These are phyloP conservation scores for Drosophila antonietae DNA, from an alignment of 2,888 invertebrate genomes.

Conservation along the genomic window DNA sequence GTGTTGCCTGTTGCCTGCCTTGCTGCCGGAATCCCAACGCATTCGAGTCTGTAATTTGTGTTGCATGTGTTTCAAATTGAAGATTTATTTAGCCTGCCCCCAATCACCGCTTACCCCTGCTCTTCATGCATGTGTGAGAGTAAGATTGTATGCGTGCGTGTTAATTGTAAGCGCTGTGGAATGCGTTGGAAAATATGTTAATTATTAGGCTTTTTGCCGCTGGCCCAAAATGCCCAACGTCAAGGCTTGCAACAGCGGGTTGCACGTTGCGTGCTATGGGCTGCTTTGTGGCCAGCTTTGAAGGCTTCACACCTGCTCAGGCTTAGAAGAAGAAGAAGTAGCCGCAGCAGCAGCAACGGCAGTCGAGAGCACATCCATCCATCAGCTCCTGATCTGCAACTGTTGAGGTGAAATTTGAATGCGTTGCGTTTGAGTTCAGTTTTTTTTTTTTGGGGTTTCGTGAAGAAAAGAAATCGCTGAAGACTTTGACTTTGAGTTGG, in stretches of 20 bases:
- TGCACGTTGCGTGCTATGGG: slow-evolving; percentile 24
- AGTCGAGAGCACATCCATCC: slow-evolving; percentile 30
- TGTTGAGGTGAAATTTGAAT: slow-evolving; percentile 65
- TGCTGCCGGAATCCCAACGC: slow-evolving; percentile 58
- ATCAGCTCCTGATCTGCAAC: slow-evolving; percentile 48
- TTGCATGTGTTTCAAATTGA: slow-evolving; percentile 81
- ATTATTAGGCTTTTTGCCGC: slow-evolving; percentile 74
- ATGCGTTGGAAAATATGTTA: slow-evolving; percentile 81
- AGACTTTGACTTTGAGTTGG: slow-evolving; percentile 37
- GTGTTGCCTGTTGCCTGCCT: slow-evolving; percentile 42
- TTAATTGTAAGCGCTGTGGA: slow-evolving; percentile 81
- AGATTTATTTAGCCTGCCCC: slow-evolving; percentile 69
- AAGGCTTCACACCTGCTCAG: slow-evolving; percentile 41
- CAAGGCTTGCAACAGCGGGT: slow-evolving; percentile 24
- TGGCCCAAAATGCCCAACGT: slow-evolving; percentile 33
- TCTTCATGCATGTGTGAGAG: neutral
- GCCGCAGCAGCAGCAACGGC: slow-evolving; percentile 9
- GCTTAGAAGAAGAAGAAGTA: slow-evolving; percentile 19
- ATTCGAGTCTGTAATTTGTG: slow-evolving; percentile 76
- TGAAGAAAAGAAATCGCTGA: slow-evolving; percentile 56
- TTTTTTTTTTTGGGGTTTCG: slow-evolving; percentile 18
- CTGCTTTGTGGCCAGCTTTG: slow-evolving; percentile 18
- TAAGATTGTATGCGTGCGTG: slow-evolving; percentile 65
- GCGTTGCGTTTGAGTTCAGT: slow-evolving; percentile 36
- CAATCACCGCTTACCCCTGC: neutral